These are phyloP conservation scores for Liodrosophila aerea DNA, from an alignment of 2,888 invertebrate species.

Conservation along the genomic window DNA sequence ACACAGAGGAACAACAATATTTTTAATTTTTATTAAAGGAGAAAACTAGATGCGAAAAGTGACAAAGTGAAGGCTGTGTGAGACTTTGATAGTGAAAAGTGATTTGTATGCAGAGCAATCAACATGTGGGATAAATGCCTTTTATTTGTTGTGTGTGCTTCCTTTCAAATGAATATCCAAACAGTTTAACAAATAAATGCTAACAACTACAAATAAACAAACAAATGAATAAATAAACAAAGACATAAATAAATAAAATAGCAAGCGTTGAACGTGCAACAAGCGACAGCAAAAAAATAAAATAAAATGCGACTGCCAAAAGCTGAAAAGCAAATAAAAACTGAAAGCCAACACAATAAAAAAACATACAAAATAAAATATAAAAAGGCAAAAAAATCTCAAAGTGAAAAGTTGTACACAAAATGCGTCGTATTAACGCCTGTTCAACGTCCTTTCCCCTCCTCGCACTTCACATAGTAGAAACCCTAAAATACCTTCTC, in stretches of 20 bases:
- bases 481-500: conserved; percentile 28
- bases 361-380: conserved; percentile 34
- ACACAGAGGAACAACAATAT: too few species aligned
- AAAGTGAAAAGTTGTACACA: conserved; percentile 75
- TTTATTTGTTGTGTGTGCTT: background rate
- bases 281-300: conserved; percentile 19
- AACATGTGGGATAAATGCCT: conserved; percentile 36
- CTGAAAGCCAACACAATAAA: conserved; percentile 15
- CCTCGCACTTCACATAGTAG: background rate
- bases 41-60: too few species aligned
- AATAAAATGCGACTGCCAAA: conserved; percentile 29
- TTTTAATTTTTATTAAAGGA: too few species aligned
- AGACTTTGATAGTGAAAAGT: conserved; percentile 7
- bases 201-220: conserved; percentile 59
- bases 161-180: conserved; percentile 63
- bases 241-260: conserved; percentile 36
- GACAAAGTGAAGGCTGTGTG: too few species aligned
- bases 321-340: conserved; percentile 65
- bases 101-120: conserved; percentile 46
- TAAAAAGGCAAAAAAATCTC: conserved; percentile 54
- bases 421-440: conserved; percentile 72
- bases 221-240: conserved; percentile 44
- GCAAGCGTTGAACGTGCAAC: conserved; percentile 30
- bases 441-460: conserved; percentile 1
- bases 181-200: conserved; percentile 70